A percentile compares a stretch with the other conserved stretches of the same genome.
phyloP scores from a whole-genome alignment of 2,797 vertebrate genomes.

The Sus cebifrons region DNA sequence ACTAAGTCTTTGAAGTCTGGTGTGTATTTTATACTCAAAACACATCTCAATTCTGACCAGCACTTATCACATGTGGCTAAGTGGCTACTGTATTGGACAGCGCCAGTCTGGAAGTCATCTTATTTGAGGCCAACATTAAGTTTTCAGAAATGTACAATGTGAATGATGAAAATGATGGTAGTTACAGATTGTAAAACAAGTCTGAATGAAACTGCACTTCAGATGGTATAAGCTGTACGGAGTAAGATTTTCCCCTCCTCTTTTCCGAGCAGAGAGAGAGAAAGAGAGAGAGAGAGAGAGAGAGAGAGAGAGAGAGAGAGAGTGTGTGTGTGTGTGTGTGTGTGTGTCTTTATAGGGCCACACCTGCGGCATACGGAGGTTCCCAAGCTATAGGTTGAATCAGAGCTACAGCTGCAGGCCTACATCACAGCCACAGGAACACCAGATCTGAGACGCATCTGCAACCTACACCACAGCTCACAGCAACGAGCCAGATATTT shows the following conservation, averaged over 20 bases:
- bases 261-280: background rate
- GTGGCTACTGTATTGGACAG: fast-evolving
- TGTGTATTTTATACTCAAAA: background rate
- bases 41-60: background rate
- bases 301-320: too few species aligned
- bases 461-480: too few species aligned
- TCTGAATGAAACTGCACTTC: background rate
- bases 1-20: background rate
- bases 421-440: too few species aligned
- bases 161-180: background rate
- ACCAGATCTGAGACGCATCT: too few species aligned
- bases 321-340: too few species aligned
- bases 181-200: background rate
- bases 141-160: constrained; percentile 9
- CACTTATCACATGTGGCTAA: background rate
- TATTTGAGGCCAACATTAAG: background rate
- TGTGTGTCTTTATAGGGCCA: too few species aligned
- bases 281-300: too few species aligned
- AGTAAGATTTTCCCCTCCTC: background rate
- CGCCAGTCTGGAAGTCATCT: background rate
- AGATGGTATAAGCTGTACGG: background rate
- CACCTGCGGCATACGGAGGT: too few species aligned
- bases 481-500: too few species aligned
- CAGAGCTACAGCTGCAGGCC: too few species aligned
- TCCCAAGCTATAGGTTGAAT: too few species aligned